Percentiles rank a stretch among this genome's conserved stretches.
phyloP scores from a whole-genome alignment of 1,140 invertebrate genomes.

The Papilio xuthus region DNA sequence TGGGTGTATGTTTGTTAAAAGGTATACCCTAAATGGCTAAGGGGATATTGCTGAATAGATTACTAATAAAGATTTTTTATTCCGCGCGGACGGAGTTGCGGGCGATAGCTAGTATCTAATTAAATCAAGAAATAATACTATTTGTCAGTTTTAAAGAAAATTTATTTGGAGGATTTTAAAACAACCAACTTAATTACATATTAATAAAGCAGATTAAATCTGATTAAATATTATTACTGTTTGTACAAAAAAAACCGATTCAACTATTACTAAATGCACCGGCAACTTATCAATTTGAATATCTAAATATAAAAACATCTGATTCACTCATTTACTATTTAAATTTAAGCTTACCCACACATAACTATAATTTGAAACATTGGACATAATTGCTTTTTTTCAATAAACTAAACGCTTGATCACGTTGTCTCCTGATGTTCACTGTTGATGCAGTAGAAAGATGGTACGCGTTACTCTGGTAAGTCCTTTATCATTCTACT shows the following conservation, averaged over 20 bases:
- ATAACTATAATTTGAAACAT: background rate
- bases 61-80: too few species aligned
- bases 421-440: background rate
- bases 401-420: too few species aligned
- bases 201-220: background rate
- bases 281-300: background rate
- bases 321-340: background rate
- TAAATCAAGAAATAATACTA: background rate
- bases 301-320: background rate
- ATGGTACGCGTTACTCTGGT: background rate
- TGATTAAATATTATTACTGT: background rate
- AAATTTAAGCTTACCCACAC: constrained; percentile 1
- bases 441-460: too few species aligned
- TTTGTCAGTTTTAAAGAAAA: background rate
- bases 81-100: too few species aligned
- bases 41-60: too few species aligned
- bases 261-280: background rate
- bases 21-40: too few species aligned
- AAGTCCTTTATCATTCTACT: too few species aligned
- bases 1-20: too few species aligned
- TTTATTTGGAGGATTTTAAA: background rate
- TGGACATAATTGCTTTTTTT: background rate
- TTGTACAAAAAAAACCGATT: too few species aligned
- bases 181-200: background rate
- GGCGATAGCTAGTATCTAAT: too few species aligned